Percentiles rank a stretch among this genome's conserved stretches.
Evolutionary conservation across 2,797 vertebrate species (phyloP).

Genomic region (Apodemus agrarius): DNA sequence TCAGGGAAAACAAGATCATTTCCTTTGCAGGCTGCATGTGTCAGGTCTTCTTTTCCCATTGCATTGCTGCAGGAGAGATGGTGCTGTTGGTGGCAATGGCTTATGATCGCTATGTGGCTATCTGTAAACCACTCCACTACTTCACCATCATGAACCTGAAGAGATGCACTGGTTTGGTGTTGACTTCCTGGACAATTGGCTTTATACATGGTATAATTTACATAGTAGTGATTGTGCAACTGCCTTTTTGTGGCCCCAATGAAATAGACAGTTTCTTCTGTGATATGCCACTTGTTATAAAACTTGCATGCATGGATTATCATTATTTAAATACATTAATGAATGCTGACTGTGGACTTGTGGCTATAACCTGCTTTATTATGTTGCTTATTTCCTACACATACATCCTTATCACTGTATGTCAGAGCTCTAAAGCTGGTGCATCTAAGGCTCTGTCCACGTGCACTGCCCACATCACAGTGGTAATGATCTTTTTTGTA

Average conservation of each 20-base stretch:
- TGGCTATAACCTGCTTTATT: conserved; percentile 42
- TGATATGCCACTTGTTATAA: conserved; percentile 68
- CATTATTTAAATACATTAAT: conserved; percentile 20
- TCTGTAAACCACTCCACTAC: conserved; percentile 77
- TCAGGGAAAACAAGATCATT: conserved; percentile 74
- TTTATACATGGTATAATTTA: conserved; percentile 58
- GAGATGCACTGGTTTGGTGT: conserved; percentile 36
- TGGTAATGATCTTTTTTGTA: conserved; percentile 51
- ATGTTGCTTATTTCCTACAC: conserved; percentile 61
- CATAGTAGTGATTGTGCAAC: background rate
- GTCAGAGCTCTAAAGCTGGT: background rate
- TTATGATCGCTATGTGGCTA: conserved; percentile 43
- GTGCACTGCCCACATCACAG: conserved; percentile 66
- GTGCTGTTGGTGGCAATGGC: conserved; percentile 70
- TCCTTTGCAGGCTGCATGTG: conserved; percentile 77
- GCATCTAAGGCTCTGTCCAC: conserved; percentile 77
- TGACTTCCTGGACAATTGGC: conserved; percentile 47
- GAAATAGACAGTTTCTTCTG: conserved; percentile 57
- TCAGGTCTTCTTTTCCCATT: conserved; percentile 74
- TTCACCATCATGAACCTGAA: conserved; percentile 70
- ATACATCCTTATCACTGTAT: conserved; percentile 44
- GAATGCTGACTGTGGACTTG: conserved; percentile 46
- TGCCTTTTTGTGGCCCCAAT: conserved; percentile 64
- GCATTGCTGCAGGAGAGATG: conserved; percentile 70
- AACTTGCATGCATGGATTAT: conserved; percentile 63